Evolutionary conservation across 2,797 vertebrate species (phyloP), one percentile per base, ranked within the genome.

Genomic region (Sebastes dallii): DNA sequence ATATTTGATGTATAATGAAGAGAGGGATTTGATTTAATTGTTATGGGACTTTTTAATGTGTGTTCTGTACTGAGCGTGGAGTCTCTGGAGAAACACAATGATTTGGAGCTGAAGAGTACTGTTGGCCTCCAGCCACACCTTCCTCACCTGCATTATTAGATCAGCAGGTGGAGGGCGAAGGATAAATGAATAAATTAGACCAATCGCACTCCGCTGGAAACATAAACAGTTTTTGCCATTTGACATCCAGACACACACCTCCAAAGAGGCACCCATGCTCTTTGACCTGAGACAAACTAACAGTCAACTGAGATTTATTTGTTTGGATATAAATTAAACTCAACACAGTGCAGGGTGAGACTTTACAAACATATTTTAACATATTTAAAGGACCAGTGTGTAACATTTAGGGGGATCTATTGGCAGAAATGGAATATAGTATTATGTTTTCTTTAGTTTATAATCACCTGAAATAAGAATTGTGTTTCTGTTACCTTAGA

Each of bases 351-450:
- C 16, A 29, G 27, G 27, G 29, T 60, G 58, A 60, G 27, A 29
- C 16, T 3, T 60, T 16, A 2, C 36, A 39, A 39, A 8, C 4
- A 29, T 18, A 0, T 59, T 27, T 42, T 42, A 42, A 46, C 42
- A 0, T 46, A 42, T 42, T 0, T 16, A 42, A 42, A 42, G 39
- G 39, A 42, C 39, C 39, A 14, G 14, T 42, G 39, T 42, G 39
- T 42, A 0, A 42, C 39, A 42, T 42, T 42, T 42, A 16, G 39
- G 3, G 5, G 39, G 39, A 39, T 42, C 6, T 42, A 42, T 39
- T 42, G 0, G 14, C 6, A 0, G 39, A 42, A 42, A 0, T 42
- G 2, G 14, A 42, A 3, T 39, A 0, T 39, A 39, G 0, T 42
- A 0, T 42, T 7, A 3, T 42, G 39, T 42, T 42, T 42, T 42